phyloP scores from a whole-genome alignment of 2,888 invertebrate genomes.

The Gastrophysa polygoni region DNA sequence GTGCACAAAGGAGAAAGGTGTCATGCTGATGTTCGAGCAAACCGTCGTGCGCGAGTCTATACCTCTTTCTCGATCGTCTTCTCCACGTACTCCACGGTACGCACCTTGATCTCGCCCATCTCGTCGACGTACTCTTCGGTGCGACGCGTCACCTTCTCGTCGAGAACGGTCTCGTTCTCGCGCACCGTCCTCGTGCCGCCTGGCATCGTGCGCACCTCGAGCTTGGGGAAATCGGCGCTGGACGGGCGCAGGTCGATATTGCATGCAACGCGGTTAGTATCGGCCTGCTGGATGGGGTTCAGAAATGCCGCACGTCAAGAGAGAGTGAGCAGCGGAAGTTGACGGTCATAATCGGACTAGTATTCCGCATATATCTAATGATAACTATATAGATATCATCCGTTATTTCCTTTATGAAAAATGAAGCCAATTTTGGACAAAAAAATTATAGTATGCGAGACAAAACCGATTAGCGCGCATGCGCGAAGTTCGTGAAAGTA shows the following conservation, averaged over 20 bases:
- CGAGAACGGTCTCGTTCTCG: conserved; percentile 88
- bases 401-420: too few species aligned
- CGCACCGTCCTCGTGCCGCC: conserved; percentile 79
- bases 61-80: conserved; percentile 96
- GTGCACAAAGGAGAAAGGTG: conserved; percentile 44
- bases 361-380: too few species aligned
- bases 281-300: background rate
- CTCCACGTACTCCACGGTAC: conserved; percentile 93
- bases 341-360: too few species aligned
- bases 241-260: conserved; percentile 63
- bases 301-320: background rate
- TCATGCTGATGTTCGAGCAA: conserved; percentile 45
- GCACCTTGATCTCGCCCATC: conserved; percentile 84
- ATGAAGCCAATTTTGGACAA: too few species aligned
- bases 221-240: conserved; percentile 77
- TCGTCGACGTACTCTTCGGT: conserved; percentile 90
- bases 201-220: conserved; percentile 85
- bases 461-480: too few species aligned
- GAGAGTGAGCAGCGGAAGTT: background rate
- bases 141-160: conserved; percentile 83
- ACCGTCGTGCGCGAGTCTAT: conserved; percentile 52
- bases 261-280: conserved; percentile 32
- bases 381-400: too few species aligned
- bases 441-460: too few species aligned
- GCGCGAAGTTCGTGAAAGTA: too few species aligned